phyloP scores from a whole-genome alignment of 2,113 vertebrate species.

The Apaloderma vittatum region DNA sequence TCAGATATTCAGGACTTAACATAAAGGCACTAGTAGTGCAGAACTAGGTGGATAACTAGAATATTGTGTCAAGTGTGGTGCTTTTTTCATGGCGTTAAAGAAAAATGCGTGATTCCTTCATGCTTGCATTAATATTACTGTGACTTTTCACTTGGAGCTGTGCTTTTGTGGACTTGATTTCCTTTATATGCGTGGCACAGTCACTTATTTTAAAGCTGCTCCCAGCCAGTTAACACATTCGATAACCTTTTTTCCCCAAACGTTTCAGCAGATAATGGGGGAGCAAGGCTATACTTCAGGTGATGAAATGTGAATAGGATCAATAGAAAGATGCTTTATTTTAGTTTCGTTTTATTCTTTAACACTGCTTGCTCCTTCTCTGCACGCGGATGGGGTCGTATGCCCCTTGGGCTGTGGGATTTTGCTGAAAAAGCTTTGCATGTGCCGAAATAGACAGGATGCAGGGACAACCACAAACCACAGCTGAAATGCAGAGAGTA shows the following conservation, averaged over 20 bases:
- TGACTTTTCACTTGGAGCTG: neutral
- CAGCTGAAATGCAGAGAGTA: too few relatives aligned
- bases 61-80: neutral
- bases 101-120: neutral
- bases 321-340: neutral
- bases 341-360: neutral
- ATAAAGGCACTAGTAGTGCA: neutral
- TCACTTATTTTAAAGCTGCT: neutral
- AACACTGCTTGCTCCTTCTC: neutral
- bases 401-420: neutral
- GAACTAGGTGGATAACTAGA: neutral
- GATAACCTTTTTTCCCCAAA: too few relatives aligned
- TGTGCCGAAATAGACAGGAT: too few relatives aligned
- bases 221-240: neutral
- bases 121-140: neutral
- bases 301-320: neutral
- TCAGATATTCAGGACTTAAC: neutral
- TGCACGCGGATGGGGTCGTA: neutral
- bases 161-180: neutral
- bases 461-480: too few relatives aligned
- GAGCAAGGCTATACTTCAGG: fast-evolving
- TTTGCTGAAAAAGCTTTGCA: neutral
- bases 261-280: neutral
- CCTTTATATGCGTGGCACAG: neutral
- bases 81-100: neutral